Conservation (phyloP, 2,797 vertebrate genomes). For the Mormyrus proboscirostris region DNA sequence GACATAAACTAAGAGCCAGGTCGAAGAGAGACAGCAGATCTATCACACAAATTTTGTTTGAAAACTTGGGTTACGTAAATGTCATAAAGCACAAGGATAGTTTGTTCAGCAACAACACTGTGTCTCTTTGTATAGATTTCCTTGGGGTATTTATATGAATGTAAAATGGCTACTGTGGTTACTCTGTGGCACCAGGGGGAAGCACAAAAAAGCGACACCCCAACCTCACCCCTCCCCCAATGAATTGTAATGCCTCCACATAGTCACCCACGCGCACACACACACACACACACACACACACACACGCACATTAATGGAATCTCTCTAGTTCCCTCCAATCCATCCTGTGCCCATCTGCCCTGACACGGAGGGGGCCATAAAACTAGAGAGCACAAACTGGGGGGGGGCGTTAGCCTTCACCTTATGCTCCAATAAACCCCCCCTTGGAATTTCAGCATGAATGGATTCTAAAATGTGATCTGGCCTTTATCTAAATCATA, state of each 20-base stretch:
- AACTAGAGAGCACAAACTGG: neutral
- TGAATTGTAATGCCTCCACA: neutral
- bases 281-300: neutral
- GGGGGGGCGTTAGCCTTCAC: neutral
- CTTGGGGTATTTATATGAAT: neutral
- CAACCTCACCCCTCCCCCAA: neutral
- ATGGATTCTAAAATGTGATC: neutral
- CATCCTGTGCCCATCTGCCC: slow-evolving; percentile 9
- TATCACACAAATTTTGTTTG: neutral
- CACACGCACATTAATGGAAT: neutral
- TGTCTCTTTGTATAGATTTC: neutral
- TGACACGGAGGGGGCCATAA: neutral
- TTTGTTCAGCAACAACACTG: neutral
- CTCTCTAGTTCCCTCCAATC: neutral
- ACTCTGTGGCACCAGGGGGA: neutral
- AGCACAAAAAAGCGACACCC: neutral
- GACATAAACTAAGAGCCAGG: neutral
- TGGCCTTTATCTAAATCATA: neutral
- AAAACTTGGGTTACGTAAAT: neutral
- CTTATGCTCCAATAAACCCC: neutral
- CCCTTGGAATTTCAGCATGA: neutral
- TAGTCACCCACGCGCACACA: neutral
- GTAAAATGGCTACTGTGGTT: neutral
- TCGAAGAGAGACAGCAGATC: neutral
- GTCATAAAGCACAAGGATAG: neutral